A percentile compares a stretch with the other conserved stretches of the same genome.
Evolutionary conservation across 2,113 vertebrate species (phyloP).

Genomic region (Ivindomyrus marchei): DNA sequence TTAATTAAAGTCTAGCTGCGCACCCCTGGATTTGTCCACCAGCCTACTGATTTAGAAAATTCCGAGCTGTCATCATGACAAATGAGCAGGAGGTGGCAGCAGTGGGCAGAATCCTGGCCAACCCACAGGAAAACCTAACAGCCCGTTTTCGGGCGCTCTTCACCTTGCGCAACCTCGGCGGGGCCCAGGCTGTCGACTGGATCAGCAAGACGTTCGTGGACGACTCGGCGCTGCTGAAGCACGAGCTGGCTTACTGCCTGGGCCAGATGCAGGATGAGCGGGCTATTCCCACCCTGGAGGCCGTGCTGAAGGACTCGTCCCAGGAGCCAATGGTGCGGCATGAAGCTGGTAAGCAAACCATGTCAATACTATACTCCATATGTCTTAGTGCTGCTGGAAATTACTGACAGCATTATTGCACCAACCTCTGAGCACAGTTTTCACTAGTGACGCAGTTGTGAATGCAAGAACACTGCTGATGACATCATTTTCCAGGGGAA

Average conservation of each 20-base stretch:
- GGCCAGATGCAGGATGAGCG: conserved; percentile 83
- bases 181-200: conserved; percentile 68
- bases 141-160: conserved; percentile 86
- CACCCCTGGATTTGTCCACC: background rate
- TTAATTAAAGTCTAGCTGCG: background rate
- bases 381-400: background rate
- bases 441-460: background rate
- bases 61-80: conserved; percentile 39
- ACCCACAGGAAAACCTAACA: conserved; percentile 60
- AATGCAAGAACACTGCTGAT: background rate
- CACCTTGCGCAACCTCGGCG: conserved; percentile 79
- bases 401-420: background rate
- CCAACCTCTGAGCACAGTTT: background rate
- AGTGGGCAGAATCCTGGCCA: conserved; percentile 65
- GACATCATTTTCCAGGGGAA: conserved; percentile 67
- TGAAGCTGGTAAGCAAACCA: conserved; percentile 72
- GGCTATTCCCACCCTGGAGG: conserved; percentile 67
- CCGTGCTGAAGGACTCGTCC: conserved; percentile 63
- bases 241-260: conserved; percentile 88
- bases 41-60: background rate
- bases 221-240: conserved; percentile 80
- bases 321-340: conserved; percentile 94
- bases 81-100: conserved; percentile 55
- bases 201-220: conserved; percentile 80
- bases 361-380: background rate